phyloP scores from a whole-genome alignment of 1,140 invertebrate genomes.

The Calephelis nemesis region DNA sequence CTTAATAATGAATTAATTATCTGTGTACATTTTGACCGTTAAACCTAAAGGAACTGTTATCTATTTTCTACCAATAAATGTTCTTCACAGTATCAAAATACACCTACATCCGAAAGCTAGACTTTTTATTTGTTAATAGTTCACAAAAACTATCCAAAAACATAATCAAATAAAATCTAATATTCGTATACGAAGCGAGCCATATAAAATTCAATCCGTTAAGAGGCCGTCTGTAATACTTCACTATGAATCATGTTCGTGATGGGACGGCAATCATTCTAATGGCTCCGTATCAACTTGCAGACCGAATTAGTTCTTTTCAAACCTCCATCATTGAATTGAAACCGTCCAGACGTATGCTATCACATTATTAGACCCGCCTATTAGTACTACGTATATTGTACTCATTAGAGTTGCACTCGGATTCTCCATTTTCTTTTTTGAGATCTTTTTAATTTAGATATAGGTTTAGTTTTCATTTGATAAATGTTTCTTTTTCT shows the following conservation, averaged over 20 bases:
- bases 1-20: too few species aligned
- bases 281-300: slow-evolving; percentile 61
- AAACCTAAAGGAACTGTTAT: too few species aligned
- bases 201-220: slow-evolving; percentile 36
- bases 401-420: slow-evolving; percentile 7
- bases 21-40: too few species aligned
- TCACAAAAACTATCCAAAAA: background rate
- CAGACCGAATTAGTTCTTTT: slow-evolving; percentile 69
- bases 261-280: slow-evolving; percentile 65
- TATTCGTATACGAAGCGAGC: too few species aligned
- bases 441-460: background rate
- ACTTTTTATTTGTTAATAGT: too few species aligned
- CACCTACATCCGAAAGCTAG: too few species aligned
- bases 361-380: slow-evolving; percentile 34
- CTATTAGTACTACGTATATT: slow-evolving; percentile 32
- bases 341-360: slow-evolving; percentile 53
- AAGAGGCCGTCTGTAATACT: slow-evolving; percentile 51
- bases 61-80: too few species aligned
- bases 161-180: too few species aligned
- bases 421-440: background rate
- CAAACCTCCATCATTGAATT: slow-evolving; percentile 67
- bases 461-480: too few species aligned
- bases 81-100: too few species aligned
- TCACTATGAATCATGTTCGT: slow-evolving; percentile 50
- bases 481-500: too few species aligned